phyloP scores from a whole-genome alignment of 2,888 invertebrate genomes.

The Ecliptopera silaceata region DNA sequence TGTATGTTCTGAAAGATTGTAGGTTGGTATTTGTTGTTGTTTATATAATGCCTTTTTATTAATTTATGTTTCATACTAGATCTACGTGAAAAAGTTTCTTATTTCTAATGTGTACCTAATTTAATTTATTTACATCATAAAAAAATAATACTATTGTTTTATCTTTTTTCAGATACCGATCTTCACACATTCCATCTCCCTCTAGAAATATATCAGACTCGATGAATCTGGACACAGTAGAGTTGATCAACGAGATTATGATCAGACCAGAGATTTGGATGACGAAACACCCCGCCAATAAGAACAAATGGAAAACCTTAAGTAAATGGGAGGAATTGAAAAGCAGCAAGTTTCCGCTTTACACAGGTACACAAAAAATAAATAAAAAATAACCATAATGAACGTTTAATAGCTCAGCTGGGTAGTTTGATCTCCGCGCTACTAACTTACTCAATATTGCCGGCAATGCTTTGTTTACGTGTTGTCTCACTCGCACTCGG shows the following conservation, averaged over 20 bases:
- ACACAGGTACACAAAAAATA: slow-evolving; percentile 13
- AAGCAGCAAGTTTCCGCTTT: slow-evolving; percentile 22
- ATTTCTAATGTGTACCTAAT: no score
- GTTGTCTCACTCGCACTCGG: slow-evolving; percentile 6
- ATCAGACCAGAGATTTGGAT: slow-evolving; percentile 33
- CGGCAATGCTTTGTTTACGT: slow-evolving; percentile 11
- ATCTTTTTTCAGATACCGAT: neutral
- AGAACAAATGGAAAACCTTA: slow-evolving; percentile 27
- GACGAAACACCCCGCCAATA: slow-evolving; percentile 28
- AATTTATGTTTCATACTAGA: no score
- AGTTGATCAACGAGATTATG: slow-evolving; percentile 30
- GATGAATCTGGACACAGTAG: slow-evolving; percentile 23
- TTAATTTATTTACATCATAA: neutral
- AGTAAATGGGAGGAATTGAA: slow-evolving; percentile 32
- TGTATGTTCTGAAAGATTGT: neutral
- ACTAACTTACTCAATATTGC: neutral
- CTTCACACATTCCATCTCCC: neutral
- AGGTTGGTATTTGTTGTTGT: neutral
- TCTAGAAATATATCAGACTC: neutral
- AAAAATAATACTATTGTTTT: neutral
- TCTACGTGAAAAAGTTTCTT: no score
- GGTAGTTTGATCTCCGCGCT: neutral
- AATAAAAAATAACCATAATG: no score
- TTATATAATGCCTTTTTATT: neutral
- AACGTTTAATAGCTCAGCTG: neutral